Percentiles rank a stretch among this genome's conserved stretches.
Conservation (phyloP, 1,140 invertebrate species). For the Pogonognathellus flavescens region DNA sequence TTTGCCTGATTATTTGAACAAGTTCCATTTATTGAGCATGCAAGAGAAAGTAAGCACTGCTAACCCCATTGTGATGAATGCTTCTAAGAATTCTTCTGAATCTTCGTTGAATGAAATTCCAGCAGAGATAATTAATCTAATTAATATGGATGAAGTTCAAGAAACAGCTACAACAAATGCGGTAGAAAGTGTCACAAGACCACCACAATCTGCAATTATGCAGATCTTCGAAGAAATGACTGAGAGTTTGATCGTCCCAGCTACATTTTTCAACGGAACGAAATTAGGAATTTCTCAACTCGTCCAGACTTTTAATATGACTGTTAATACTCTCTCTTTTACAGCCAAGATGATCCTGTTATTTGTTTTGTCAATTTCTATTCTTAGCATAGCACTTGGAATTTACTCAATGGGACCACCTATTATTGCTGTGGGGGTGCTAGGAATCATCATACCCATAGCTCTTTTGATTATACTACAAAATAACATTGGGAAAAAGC, state of each 20-base stretch:
- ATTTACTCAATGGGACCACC: conserved; percentile 62
- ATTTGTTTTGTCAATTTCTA: conserved; percentile 60
- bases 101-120: background rate
- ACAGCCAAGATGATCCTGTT: conserved; percentile 56
- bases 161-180: background rate
- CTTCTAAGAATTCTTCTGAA: no score
- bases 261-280: conserved; percentile 57
- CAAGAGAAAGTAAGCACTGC: no score
- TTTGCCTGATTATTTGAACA: background rate
- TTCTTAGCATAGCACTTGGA: conserved; percentile 63
- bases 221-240: conserved; percentile 41
- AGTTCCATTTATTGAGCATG: background rate
- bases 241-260: conserved; percentile 7
- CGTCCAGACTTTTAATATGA: conserved; percentile 45
- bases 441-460: conserved; percentile 62
- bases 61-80: no score
- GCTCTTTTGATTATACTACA: conserved; percentile 53
- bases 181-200: background rate
- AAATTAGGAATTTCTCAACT: conserved; percentile 51
- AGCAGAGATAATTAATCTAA: background rate
- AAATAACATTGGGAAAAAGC: conserved; percentile 29
- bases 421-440: conserved; percentile 58
- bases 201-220: conserved; percentile 3
- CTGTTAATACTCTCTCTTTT: no score
- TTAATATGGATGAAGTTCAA: background rate